Evolutionary conservation across 2,797 vertebrate species (phyloP).

Genomic region (Bovichtus diacanthus): DNA sequence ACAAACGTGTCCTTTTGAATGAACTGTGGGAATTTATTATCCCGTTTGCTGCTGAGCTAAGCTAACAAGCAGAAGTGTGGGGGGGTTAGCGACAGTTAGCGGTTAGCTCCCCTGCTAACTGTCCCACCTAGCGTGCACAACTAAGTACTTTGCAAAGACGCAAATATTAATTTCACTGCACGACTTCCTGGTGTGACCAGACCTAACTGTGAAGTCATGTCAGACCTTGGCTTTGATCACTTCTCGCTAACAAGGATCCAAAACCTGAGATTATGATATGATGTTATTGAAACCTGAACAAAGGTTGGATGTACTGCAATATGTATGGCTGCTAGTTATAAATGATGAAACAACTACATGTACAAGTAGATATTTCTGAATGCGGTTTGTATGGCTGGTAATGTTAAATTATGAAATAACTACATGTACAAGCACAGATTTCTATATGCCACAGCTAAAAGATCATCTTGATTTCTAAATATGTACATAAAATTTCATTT

Average conservation of each 20-base stretch:
- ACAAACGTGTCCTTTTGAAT: not conserved
- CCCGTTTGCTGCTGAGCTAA: not conserved
- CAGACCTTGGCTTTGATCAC: constrained; percentile 16
- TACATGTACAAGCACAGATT: constrained; percentile 15
- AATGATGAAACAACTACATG: constrained; percentile 9
- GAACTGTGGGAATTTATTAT: not conserved
- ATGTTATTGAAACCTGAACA: constrained; percentile 14
- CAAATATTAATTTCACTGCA: not conserved
- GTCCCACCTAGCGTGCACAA: not conserved
- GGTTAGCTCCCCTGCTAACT: not conserved
- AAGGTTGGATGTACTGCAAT: constrained; percentile 10
- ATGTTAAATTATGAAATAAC: constrained; percentile 8
- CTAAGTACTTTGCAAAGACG: not conserved
- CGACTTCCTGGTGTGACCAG: constrained; percentile 13
- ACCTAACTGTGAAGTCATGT: constrained; percentile 4
- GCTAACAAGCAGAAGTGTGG: no score
- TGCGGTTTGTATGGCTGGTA: constrained; percentile 1
- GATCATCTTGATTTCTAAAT: constrained; percentile 40
- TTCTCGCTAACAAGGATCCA: not conserved
- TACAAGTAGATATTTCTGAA: constrained; percentile 28
- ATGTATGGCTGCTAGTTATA: not conserved
- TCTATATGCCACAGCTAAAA: constrained; percentile 26
- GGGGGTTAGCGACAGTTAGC: no score
- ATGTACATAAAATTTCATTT: constrained; percentile 53
- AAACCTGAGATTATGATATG: constrained; percentile 8